A percentile compares a stretch with the other conserved stretches of the same genome.
Conservation (phyloP, 2,797 vertebrate species). For the Gymnodraco acuticeps region DNA sequence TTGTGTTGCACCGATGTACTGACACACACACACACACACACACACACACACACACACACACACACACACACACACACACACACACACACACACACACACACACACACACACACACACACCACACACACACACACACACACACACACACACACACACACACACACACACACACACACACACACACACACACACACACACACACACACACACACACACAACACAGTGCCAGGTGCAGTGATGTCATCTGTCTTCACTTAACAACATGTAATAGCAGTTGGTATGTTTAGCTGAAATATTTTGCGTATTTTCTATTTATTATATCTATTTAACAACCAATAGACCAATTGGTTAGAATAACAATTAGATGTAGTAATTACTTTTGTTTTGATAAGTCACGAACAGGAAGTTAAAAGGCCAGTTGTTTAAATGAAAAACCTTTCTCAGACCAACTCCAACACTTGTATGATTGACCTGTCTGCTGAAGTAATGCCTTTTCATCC, state of each 20-base stretch:
- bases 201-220: no score
- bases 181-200: no score
- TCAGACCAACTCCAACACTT: no score
- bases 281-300: background rate
- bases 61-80: background rate
- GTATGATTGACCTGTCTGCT: no score
- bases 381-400: background rate
- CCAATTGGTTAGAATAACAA: background rate
- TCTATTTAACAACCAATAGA: background rate
- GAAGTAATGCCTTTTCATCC: no score
- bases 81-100: background rate
- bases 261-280: background rate
- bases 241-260: background rate
- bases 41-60: background rate
- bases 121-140: no score
- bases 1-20: no score
- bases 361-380: background rate
- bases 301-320: background rate
- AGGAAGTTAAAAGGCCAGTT: background rate
- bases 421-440: no score
- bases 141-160: background rate
- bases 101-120: no score
- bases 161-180: no score
- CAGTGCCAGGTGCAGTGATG: constrained; percentile 6
- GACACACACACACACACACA: background rate